phyloP scores from a whole-genome alignment of 1,140 invertebrate genomes.

The Calosoma granatense region DNA sequence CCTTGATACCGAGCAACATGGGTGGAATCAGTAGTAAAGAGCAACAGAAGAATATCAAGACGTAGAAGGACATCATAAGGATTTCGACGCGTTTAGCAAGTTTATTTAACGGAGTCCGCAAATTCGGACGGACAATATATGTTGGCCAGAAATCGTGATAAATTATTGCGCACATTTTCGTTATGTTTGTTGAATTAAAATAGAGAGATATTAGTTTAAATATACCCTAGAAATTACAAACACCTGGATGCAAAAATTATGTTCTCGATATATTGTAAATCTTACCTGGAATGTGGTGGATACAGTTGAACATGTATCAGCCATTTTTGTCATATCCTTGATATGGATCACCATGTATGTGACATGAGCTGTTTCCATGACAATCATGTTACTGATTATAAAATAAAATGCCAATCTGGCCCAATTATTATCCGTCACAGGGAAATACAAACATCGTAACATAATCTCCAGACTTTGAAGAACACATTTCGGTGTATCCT shows the following conservation, averaged over 20 bases:
- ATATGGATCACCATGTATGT: not conserved
- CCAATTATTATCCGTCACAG: not conserved
- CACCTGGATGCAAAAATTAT: not conserved
- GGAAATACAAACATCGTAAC: not conserved
- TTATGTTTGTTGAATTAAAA: not conserved
- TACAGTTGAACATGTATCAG: not conserved
- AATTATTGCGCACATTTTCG: not conserved
- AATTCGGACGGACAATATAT: not conserved
- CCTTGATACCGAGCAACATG: not conserved
- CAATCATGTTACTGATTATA: not conserved
- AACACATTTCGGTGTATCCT: not conserved
- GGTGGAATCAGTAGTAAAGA: not conserved
- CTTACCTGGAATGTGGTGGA: not conserved
- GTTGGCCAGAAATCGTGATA: not conserved
- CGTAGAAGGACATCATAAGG: not conserved
- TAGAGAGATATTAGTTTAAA: not conserved
- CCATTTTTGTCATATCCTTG: not conserved
- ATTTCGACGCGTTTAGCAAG: not conserved
- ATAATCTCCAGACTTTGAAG: not conserved
- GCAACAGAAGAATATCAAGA: not conserved
- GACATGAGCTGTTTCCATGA: not conserved
- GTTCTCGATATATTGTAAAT: not conserved
- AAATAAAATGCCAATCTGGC: not conserved
- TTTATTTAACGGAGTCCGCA: not conserved
- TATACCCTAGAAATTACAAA: not conserved